Conservation (phyloP, 2,888 invertebrate genomes). For the Machimus rusticus region DNA sequence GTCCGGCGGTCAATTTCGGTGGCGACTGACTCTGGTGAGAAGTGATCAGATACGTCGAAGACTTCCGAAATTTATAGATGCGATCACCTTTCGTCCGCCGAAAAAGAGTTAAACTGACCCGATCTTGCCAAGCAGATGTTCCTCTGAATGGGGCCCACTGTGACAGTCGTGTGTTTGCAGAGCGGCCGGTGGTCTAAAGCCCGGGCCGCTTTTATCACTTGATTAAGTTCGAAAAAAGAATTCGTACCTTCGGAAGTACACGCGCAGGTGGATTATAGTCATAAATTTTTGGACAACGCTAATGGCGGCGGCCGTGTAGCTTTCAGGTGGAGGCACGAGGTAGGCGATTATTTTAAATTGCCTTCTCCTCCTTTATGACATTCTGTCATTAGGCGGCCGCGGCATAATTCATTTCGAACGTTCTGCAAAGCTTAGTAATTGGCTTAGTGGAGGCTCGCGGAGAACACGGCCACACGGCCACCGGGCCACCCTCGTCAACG, state of each 20-base stretch:
- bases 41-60: background rate
- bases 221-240: background rate
- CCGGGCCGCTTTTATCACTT: background rate
- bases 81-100: background rate
- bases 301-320: background rate
- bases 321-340: conserved; percentile 8
- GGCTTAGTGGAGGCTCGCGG: background rate
- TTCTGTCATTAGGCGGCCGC: background rate
- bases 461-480: background rate
- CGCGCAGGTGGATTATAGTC: conserved; percentile 1
- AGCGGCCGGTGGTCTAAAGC: background rate
- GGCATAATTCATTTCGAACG: background rate
- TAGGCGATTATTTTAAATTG: background rate
- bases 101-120: background rate
- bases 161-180: background rate
- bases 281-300: background rate
- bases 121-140: background rate
- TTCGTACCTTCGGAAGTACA: background rate
- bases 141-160: background rate
- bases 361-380: conserved; percentile 22
- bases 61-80: conserved; percentile 19
- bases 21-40: background rate
- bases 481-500: background rate
- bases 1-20: background rate
- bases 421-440: background rate